Percentiles rank a stretch among this genome's conserved stretches.
These are phyloP conservation scores for Cydia amplana DNA, from an alignment of 1,140 invertebrate species.

Conservation along the genomic window DNA sequence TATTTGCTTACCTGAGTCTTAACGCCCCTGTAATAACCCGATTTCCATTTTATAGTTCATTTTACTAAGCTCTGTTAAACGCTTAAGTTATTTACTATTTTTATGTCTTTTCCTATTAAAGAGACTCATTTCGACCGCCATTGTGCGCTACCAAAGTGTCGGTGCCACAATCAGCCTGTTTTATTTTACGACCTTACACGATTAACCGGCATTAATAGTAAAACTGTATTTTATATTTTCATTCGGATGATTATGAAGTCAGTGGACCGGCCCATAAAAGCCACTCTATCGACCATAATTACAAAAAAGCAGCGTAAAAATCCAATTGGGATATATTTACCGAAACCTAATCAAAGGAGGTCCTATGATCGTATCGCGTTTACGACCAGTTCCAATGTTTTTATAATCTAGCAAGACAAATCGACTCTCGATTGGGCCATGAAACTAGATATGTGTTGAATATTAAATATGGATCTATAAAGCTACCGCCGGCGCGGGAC, in stretches of 20 bases:
- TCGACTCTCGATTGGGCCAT: slow-evolving; percentile 52
- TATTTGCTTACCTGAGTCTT: slow-evolving; percentile 14
- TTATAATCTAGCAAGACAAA: slow-evolving; percentile 72
- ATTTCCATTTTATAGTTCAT: slow-evolving; percentile 28
- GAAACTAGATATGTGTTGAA: slow-evolving; percentile 56
- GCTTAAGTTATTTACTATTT: slow-evolving; percentile 29
- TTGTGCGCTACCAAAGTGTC: slow-evolving; percentile 28
- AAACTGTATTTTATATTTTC: slow-evolving; percentile 31
- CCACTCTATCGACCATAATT: slow-evolving; percentile 33
- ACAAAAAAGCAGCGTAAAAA: slow-evolving; percentile 32
- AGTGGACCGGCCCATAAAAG: slow-evolving; percentile 18
- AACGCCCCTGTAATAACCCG: slow-evolving; percentile 19
- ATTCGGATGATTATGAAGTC: slow-evolving; percentile 30
- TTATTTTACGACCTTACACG: slow-evolving; percentile 23
- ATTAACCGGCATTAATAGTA: slow-evolving; percentile 31
- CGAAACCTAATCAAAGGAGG: slow-evolving; percentile 52
- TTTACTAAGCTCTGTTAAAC: slow-evolving; percentile 27
- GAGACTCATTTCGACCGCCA: slow-evolving; percentile 2
- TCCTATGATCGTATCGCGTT: slow-evolving; percentile 59
- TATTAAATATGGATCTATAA: slow-evolving; percentile 63
- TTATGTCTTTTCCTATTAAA: slow-evolving; percentile 28
- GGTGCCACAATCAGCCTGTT: slow-evolving; percentile 11
- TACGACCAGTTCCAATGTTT: slow-evolving; percentile 56
- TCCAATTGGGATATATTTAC: slow-evolving; percentile 31
- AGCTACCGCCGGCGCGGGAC: slow-evolving; percentile 61